Base-by-base conservation (phyloP, 2,888 invertebrate genomes). In the Morinoia aosen region DNA sequence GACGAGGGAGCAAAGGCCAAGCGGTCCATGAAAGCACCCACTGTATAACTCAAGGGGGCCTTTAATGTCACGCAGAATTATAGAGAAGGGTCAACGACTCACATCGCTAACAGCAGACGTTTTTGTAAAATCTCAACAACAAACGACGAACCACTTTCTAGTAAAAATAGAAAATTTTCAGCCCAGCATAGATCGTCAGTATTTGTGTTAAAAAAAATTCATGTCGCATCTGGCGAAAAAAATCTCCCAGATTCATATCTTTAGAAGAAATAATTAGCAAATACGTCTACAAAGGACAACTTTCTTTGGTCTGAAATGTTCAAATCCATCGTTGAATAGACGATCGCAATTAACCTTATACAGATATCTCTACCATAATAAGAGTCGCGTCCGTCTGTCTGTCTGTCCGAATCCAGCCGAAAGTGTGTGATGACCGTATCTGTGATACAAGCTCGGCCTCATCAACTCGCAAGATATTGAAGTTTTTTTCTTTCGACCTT, bases 1-100 rank as follows among this genome's bases (percentile, higher is more conserved):
- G 93, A 56, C 19, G 58, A 56, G 58, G 48, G 93, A 56, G 93
- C 93, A 93, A 57, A 93, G 93, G 93, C 48, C 93, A 93, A 57
- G 93, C 11, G 57, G 48, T 33, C 3, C 11, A 33, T 14, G 57
- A n/a, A 19, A 57, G 93, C 58, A 12, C 57, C 12, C 16, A 39
- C 25, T 93, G 93, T 19, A 93, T 57, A 57, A 33, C 33, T 93
- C 12, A 93, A 33, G 57, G n/a, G 33, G 3, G 48, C 56, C 57
- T 8, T 57, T 58, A 93, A 93, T 93, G 93, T 57, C 93, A 93
- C 56, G 25, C 8, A 33, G 93, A 93, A 93, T 93, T 57, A 93
- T 57, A 48, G 93, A 93, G 12, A 33, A 57, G 25, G 58, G 12
- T 40, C 90, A 39, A 40, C 90, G 90, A 39, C 90, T 16, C 12